Evolutionary conservation across 1,140 invertebrate species (phyloP).

Genomic region (Panagrolaimus sp.): DNA sequence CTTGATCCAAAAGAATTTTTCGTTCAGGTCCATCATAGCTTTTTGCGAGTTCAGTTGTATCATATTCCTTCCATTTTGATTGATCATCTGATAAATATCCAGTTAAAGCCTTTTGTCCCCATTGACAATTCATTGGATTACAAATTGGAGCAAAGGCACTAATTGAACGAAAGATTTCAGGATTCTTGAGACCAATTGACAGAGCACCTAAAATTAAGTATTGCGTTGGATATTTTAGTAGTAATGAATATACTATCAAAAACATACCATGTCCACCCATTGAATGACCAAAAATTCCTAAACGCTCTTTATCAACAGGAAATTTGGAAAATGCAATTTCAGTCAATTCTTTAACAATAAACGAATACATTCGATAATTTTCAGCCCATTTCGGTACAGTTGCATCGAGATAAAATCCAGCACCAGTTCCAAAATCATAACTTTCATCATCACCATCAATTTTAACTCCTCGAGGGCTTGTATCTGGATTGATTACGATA

Average conservation of each 20-base stretch:
- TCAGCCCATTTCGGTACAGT: slow-evolving; percentile 81
- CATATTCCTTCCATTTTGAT: slow-evolving; percentile 75
- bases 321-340: slow-evolving; percentile 74
- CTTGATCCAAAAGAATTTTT: slow-evolving; percentile 84
- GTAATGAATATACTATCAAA: background rate
- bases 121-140: slow-evolving; percentile 76
- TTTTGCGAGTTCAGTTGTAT: slow-evolving; percentile 77
- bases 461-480: slow-evolving; percentile 73
- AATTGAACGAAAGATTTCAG: slow-evolving; percentile 78
- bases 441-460: slow-evolving; percentile 77
- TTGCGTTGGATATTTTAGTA: background rate
- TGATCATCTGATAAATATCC: slow-evolving; percentile 71
- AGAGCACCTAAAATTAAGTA: slow-evolving; percentile 75
- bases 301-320: slow-evolving; percentile 62
- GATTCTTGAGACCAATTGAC: slow-evolving; percentile 83
- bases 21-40: slow-evolving; percentile 77
- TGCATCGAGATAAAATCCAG: slow-evolving; percentile 93
- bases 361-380: slow-evolving; percentile 92
- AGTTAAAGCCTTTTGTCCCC: slow-evolving; percentile 77
- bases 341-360: slow-evolving; percentile 82
- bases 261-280: slow-evolving; percentile 55
- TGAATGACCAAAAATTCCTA: slow-evolving; percentile 61
- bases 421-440: slow-evolving; percentile 89
- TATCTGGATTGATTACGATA: slow-evolving; percentile 85
- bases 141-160: slow-evolving; percentile 94